Evolutionary conservation across 2,113 vertebrate genomes (phyloP).

Genomic region (Ochotona curzoniae): DNA sequence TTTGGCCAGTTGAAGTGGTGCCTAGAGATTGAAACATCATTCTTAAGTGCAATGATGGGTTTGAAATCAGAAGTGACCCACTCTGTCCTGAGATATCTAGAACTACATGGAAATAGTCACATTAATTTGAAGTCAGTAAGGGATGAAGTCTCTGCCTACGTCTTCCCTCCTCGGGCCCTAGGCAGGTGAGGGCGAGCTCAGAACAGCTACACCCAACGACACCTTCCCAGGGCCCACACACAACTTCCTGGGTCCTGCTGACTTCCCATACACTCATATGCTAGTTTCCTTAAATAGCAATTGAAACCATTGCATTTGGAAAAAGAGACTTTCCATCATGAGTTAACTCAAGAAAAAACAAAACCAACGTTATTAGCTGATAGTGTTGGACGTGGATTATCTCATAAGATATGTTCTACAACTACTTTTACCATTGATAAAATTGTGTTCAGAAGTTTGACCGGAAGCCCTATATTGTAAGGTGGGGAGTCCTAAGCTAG

Average conservation of each 20-base stretch:
- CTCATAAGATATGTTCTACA: background rate
- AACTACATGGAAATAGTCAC: background rate
- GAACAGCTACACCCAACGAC: accelerated
- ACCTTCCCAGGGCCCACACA: accelerated
- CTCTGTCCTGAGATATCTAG: background rate
- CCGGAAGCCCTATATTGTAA: background rate
- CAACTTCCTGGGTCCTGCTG: too few relatives aligned
- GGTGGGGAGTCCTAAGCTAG: background rate
- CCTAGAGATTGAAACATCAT: conserved; percentile 22
- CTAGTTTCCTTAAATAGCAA: background rate
- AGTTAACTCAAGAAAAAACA: background rate
- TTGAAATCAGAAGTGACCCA: background rate
- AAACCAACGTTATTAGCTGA: background rate
- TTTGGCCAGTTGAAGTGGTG: conserved; percentile 21
- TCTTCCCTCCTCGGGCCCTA: background rate
- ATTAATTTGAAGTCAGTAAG: conserved; percentile 10
- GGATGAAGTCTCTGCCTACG: background rate
- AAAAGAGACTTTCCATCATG: background rate
- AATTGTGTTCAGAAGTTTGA: background rate
- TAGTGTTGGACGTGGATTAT: background rate
- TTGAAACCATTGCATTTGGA: background rate
- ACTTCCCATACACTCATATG: background rate
- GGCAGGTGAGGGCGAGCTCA: accelerated
- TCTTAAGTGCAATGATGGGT: background rate
- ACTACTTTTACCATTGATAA: background rate